These are phyloP conservation scores for Octomys mimax DNA, from an alignment of 2,797 vertebrate genomes.

Conservation along the genomic window DNA sequence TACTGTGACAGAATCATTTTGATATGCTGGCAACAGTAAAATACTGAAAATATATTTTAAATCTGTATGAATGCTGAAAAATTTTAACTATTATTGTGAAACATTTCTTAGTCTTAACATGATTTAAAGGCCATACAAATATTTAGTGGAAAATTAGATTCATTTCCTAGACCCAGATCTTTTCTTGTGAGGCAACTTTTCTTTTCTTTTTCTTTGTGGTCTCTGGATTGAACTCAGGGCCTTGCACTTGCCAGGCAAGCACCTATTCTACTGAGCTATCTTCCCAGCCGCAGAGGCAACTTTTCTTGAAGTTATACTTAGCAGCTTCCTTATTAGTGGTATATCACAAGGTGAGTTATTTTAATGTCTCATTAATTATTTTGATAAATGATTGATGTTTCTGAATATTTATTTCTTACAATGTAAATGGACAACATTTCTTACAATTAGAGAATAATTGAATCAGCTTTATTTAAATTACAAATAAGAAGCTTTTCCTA, in stretches of 20 bases:
- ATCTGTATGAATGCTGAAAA: constrained; percentile 42
- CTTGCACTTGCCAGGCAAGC: too few species aligned
- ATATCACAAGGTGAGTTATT: constrained; percentile 22
- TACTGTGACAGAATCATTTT: constrained; percentile 21
- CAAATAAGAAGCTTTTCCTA: constrained; percentile 44
- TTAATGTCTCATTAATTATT: constrained; percentile 38
- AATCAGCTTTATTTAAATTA: constrained; percentile 40
- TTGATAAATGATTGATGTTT: background rate
- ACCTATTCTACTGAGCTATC: too few species aligned
- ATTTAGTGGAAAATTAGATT: constrained; percentile 47
- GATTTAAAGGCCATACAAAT: background rate
- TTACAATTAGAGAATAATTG: constrained; percentile 31
- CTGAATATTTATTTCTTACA: constrained; percentile 36
- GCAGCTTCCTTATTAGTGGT: background rate
- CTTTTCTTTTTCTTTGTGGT: background rate
- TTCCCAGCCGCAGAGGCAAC: background rate
- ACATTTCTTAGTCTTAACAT: constrained; percentile 25
- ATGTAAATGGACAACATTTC: constrained; percentile 30
- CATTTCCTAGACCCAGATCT: constrained; percentile 27
- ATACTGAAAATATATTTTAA: constrained; percentile 26
- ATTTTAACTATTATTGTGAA: constrained; percentile 45
- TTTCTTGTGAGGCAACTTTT: background rate
- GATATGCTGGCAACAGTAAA: background rate
- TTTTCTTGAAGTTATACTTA: constrained; percentile 19
- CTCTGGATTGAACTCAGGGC: too few species aligned